Percentiles rank a stretch among this genome's conserved stretches.
Evolutionary conservation across 2,888 invertebrate genomes (phyloP).

Genomic region (Adelphocoris suturalis): DNA sequence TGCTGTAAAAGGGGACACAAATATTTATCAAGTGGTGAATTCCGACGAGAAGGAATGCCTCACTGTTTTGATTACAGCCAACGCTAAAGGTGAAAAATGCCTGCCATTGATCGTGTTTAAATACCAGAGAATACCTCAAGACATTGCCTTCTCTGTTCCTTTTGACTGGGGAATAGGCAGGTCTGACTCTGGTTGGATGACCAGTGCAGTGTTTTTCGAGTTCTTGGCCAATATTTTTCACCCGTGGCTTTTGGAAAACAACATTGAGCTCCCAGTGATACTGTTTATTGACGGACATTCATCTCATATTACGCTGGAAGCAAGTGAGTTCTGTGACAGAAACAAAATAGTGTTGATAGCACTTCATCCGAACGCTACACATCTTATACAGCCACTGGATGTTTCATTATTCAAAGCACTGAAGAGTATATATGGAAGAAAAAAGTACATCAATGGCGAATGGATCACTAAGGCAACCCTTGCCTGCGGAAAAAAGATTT

Average conservation of each 20-base stretch:
- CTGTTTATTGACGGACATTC: slow-evolving; percentile 78
- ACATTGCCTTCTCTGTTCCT: slow-evolving; percentile 74
- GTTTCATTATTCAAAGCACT: slow-evolving; percentile 75
- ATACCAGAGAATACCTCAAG: slow-evolving; percentile 74
- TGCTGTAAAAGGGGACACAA: slow-evolving; percentile 76
- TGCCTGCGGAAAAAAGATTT: slow-evolving; percentile 72
- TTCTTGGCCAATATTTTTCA: slow-evolving; percentile 78
- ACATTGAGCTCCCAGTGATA: slow-evolving; percentile 78
- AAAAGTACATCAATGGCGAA: slow-evolving; percentile 72
- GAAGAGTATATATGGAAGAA: slow-evolving; percentile 56
- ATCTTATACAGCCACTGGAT: slow-evolving; percentile 74
- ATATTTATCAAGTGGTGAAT: slow-evolving; percentile 76
- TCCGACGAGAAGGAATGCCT: slow-evolving; percentile 77
- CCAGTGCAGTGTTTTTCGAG: slow-evolving; percentile 78
- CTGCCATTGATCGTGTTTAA: slow-evolving; percentile 74
- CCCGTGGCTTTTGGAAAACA: slow-evolving; percentile 77
- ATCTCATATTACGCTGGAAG: slow-evolving; percentile 76
- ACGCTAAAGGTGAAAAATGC: slow-evolving; percentile 76
- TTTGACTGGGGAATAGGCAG: slow-evolving; percentile 78
- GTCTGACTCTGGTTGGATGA: slow-evolving; percentile 79
- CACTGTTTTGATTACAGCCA: slow-evolving; percentile 76
- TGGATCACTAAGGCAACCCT: slow-evolving; percentile 43
- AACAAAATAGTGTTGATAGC: slow-evolving; percentile 74
- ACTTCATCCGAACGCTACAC: slow-evolving; percentile 75
- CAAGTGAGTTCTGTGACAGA: slow-evolving; percentile 69